Evolutionary conservation across 1,140 invertebrate species (phyloP).

Genomic region (Vanessa tameamea): DNA sequence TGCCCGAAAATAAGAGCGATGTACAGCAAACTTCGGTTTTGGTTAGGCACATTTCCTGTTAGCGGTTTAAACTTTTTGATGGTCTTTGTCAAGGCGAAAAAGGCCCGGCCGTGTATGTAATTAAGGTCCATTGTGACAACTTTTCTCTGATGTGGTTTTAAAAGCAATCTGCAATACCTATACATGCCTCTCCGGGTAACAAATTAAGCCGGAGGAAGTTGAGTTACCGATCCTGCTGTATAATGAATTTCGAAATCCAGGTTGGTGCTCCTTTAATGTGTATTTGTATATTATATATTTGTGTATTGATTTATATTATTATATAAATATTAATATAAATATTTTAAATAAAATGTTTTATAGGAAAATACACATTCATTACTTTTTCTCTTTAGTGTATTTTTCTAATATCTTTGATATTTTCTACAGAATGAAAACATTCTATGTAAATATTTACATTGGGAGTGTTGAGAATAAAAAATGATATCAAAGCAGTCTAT

Average conservation of each 20-base stretch:
- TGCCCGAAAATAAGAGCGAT: slow-evolving; percentile 36
- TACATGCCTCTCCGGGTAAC: slow-evolving; percentile 23
- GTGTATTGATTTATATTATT: no score
- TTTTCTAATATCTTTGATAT: no score
- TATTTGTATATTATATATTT: no score
- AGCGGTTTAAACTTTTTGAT: slow-evolving; percentile 49
- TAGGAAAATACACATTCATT: no score
- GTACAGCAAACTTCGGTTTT: slow-evolving; percentile 32
- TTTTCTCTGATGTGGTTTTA: slow-evolving; percentile 58
- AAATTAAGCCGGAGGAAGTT: slow-evolving; percentile 8
- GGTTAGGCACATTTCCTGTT: slow-evolving; percentile 38
- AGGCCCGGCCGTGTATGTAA: slow-evolving; percentile 54
- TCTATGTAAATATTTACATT: no score
- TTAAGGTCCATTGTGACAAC: slow-evolving; percentile 60
- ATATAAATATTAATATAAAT: no score
- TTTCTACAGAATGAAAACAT: no score
- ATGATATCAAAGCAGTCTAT: no score
- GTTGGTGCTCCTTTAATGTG: no score
- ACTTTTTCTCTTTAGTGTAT: no score
- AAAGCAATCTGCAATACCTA: slow-evolving; percentile 39
- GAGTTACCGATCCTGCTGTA: neutral
- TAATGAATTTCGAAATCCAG: neutral
- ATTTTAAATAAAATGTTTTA: no score
- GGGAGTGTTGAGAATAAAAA: no score
- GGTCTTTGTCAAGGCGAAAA: slow-evolving; percentile 52